Evolutionary conservation across 2,113 vertebrate species (phyloP).

Genomic region (Otus sunia): DNA sequence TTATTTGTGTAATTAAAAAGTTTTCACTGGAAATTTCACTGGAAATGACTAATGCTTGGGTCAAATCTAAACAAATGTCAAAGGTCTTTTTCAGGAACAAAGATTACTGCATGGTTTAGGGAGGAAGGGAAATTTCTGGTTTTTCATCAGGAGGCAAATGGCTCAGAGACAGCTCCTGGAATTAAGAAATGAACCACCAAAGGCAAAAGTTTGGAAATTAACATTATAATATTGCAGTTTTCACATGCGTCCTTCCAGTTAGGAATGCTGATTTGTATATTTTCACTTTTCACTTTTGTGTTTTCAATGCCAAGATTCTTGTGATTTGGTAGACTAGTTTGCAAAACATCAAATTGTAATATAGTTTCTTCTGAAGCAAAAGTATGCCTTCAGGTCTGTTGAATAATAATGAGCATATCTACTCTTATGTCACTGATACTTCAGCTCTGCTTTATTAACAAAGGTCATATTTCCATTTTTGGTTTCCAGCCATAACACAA

Average conservation of each 20-base stretch:
- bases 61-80: not conserved
- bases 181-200: not conserved
- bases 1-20: not conserved
- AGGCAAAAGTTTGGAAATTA: not conserved
- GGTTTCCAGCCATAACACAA: conserved; percentile 93
- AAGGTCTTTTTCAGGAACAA: not conserved
- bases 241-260: not conserved
- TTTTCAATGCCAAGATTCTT: not conserved
- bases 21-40: not conserved
- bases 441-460: conserved; percentile 35
- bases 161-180: not conserved
- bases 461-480: conserved; percentile 60
- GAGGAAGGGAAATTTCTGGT: not conserved
- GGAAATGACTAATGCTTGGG: not conserved
- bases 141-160: not conserved
- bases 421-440: not conserved
- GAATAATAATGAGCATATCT: not conserved
- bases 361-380: not conserved
- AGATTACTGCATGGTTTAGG: not conserved
- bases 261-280: not conserved
- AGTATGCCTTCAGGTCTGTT: conserved; percentile 4
- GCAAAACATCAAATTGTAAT: not conserved
- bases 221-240: not conserved
- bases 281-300: not conserved
- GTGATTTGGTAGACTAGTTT: not conserved